Evolutionary conservation across 1,140 invertebrate genomes (phyloP).

Genomic region (Eciton burchellii): DNA sequence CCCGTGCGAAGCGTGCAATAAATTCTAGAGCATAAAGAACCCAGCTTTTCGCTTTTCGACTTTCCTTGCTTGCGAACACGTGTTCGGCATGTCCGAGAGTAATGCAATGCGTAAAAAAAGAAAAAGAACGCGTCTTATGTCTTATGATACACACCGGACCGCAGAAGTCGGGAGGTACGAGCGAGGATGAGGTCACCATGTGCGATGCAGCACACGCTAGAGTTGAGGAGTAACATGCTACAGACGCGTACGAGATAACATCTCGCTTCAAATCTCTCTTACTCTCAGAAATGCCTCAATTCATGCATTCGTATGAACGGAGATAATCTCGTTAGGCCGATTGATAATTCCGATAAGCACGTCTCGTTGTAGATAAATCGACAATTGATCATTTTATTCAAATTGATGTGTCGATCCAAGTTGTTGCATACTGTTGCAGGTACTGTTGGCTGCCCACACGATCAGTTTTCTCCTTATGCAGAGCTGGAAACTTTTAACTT

Average conservation of each 20-base stretch:
- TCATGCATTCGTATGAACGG: not conserved
- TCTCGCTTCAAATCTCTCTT: not conserved
- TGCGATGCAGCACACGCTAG: not conserved
- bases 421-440: not conserved
- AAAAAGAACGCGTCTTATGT: too few relatives aligned
- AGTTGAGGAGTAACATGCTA: not conserved
- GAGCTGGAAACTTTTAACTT: not conserved
- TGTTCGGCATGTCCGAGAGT: slow-evolving; percentile 37
- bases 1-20: slow-evolving; percentile 33
- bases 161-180: not conserved
- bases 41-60: not conserved
- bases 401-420: not conserved
- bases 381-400: not conserved
- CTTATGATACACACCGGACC: not conserved
- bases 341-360: not conserved
- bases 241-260: not conserved
- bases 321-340: not conserved
- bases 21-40: slow-evolving; percentile 34
- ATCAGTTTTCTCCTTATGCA: not conserved
- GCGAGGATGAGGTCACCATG: not conserved
- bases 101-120: slow-evolving; percentile 21
- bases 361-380: not conserved
- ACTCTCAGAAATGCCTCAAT: not conserved
- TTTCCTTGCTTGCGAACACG: slow-evolving; percentile 36
- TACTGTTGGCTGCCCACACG: not conserved